Percentiles rank a stretch among this genome's conserved stretches.
phyloP scores from a whole-genome alignment of 2,888 invertebrate species.

The Epinotia bilunana region DNA sequence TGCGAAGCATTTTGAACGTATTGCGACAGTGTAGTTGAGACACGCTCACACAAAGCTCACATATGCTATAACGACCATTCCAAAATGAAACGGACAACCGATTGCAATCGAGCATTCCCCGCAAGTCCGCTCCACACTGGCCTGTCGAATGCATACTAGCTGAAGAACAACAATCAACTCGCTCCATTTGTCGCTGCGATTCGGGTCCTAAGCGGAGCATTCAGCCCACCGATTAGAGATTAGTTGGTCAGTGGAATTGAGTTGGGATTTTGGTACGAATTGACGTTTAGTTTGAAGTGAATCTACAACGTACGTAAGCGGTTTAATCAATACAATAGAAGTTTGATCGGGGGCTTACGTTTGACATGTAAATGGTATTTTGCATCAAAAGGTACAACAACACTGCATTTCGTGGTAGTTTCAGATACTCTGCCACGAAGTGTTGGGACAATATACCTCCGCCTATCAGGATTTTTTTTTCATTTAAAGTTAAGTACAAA shows the following conservation, averaged over 20 bases:
- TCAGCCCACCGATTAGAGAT: slow-evolving; percentile 45
- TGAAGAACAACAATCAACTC: slow-evolving; percentile 56
- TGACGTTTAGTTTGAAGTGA: background rate
- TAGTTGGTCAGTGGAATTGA: slow-evolving; percentile 18
- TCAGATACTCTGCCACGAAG: too few species aligned
- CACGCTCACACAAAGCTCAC: background rate
- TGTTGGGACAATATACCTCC: too few species aligned
- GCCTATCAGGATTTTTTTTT: too few species aligned
- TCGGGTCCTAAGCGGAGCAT: slow-evolving; percentile 30
- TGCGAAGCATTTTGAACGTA: too few species aligned
- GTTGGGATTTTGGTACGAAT: background rate
- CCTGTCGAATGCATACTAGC: slow-evolving; percentile 58
- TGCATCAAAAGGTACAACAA: too few species aligned
- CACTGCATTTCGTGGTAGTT: too few species aligned
- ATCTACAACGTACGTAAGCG: background rate
- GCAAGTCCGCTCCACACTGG: slow-evolving; percentile 56
- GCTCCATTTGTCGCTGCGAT: slow-evolving; percentile 54
- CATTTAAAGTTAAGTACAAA: too few species aligned
- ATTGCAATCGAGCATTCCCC: slow-evolving; percentile 48
- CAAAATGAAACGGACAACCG: slow-evolving; percentile 2
- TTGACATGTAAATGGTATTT: too few species aligned
- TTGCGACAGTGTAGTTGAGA: too few species aligned
- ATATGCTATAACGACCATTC: slow-evolving; percentile 49
- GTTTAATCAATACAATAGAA: background rate
- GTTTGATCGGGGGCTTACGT: background rate